phyloP scores from a whole-genome alignment of 2,113 vertebrate species.

The Bagarius yarrelli region DNA sequence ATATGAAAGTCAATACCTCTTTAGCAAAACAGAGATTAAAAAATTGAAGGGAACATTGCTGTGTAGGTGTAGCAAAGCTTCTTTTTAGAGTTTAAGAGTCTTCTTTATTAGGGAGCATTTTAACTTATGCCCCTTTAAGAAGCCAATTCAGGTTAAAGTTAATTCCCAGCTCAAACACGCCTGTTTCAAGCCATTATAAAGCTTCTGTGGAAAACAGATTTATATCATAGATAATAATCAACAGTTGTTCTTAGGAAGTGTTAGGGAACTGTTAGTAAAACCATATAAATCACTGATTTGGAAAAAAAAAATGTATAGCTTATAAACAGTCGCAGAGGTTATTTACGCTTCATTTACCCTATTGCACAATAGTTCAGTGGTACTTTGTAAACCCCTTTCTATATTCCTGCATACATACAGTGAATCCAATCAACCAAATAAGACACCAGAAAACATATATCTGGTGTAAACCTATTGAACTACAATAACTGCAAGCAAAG shows the following conservation, averaged over 20 bases:
- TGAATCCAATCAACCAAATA: too few species aligned
- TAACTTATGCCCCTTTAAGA: background rate
- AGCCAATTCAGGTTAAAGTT: background rate
- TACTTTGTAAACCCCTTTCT: too few species aligned
- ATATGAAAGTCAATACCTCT: background rate
- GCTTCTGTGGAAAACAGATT: conserved; percentile 9
- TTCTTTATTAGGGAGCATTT: background rate
- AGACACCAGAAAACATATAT: too few species aligned
- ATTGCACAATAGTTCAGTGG: background rate
- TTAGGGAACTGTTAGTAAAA: too few species aligned
- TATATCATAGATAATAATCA: conserved; percentile 10
- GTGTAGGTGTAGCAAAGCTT: background rate
- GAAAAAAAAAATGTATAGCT: background rate
- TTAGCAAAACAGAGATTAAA: background rate
- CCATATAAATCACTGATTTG: background rate
- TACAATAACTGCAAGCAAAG: too few species aligned
- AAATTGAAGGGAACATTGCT: background rate
- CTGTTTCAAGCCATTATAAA: conserved; percentile 3
- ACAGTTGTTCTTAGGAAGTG: conserved; percentile 14
- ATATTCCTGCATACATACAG: too few species aligned
- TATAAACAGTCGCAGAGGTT: background rate
- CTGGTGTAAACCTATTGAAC: too few species aligned
- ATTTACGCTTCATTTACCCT: background rate
- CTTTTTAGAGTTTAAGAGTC: background rate
- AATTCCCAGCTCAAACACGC: background rate